Evolutionary conservation across 1,140 invertebrate species (phyloP), one percentile per base, ranked within the genome.

Genomic region (Stegodyphus dumicola): DNA sequence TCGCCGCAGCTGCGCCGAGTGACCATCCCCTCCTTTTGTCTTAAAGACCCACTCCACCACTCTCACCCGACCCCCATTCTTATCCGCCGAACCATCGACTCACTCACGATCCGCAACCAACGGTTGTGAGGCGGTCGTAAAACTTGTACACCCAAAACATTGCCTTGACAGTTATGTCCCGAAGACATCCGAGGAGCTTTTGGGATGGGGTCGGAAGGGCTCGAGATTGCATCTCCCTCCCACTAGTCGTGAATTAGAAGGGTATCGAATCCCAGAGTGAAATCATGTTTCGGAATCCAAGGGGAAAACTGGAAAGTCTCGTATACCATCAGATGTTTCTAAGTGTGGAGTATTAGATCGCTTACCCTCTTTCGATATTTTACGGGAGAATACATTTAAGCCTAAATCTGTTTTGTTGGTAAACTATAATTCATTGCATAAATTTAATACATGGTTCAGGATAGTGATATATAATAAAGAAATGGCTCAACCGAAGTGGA

Each of bases 1-100:
- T 80, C 67, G 67, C 53, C 66, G 17, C 78, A 80, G 78, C 78
- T 80, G 78, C 78, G 78, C 17, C 78, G 15, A 80, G 65, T 70
- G 78, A 70, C 69, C 67, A 80, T 17, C 67, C 54, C 48, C 69
- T 11, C 69, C 69, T 78, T 78, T 78, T 69, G 64, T 67, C 65
- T 69, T 78, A 69, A 78, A 78, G 48, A 6, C 52, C n/a, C 60
- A 51, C 48, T n/a, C 77, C 77, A 10, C 51, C 65, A 1, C 65
- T 65, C 17, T 51, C 48, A 78, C 15, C 65, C 66, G 77, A 78
- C 77, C 54, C 18, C 18, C 64, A 33, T 33, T 33, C 33, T 33
- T 33, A 33, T 33, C 33, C 33, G 33, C 33, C 33, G 33, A 33
- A 33, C 33, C 33, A 33, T 33, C 33, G 33, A 33, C 33, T 33